Base-by-base conservation (phyloP, 2,113 vertebrate species). In the Zosterops hypoxanthus region DNA sequence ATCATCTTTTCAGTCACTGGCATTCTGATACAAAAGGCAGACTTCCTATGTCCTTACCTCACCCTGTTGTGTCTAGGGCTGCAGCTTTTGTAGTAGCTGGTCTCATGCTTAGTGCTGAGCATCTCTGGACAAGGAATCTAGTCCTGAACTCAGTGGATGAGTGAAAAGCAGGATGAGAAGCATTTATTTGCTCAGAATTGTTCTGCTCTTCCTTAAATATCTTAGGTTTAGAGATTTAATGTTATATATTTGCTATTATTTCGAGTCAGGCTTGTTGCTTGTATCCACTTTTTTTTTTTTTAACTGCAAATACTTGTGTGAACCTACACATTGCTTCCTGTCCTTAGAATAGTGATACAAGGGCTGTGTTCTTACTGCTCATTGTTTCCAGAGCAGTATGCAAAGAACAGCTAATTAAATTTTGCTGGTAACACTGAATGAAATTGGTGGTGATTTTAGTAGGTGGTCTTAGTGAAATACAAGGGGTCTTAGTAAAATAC, bases 51-150 rank as follows among this genome's bases (percentile, higher is more conserved):
- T 96, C 86, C 97, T 96, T 81, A 68, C 52, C 82, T 95, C 95
- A 94, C 88, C 87, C 82, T 91, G 96, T 95, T 91, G 89, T 82
- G 55, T 86, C 84, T 97, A 63, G 91, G 94, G 93, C 82, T 97
- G 86, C 81, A 88, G 97, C 81, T 92, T 93, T 83, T 96, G 87
- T 95, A 91, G 93, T 96, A 95, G 76, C 53, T 89, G 23, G 34
- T 82, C 56, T 68, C 33, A 5, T 93, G 77, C 96, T 88, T 73
- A 89, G 86, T 71, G 60, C 71, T 88, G 70, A 90, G 70, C 80
- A 93, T 92, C 71, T 79, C 44, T 97, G 92, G 73, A 25, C 25
- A 49, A 80, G 82, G 73, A 63, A 29, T 90, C 69, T 73, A 59
- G 77, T 64, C 47, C 72, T 88, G 56, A 66, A 17, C 65, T 70